These are phyloP conservation scores for Hydrochoerus hydrochaeris DNA, from an alignment of 2,113 vertebrate genomes.

Conservation along the genomic window DNA sequence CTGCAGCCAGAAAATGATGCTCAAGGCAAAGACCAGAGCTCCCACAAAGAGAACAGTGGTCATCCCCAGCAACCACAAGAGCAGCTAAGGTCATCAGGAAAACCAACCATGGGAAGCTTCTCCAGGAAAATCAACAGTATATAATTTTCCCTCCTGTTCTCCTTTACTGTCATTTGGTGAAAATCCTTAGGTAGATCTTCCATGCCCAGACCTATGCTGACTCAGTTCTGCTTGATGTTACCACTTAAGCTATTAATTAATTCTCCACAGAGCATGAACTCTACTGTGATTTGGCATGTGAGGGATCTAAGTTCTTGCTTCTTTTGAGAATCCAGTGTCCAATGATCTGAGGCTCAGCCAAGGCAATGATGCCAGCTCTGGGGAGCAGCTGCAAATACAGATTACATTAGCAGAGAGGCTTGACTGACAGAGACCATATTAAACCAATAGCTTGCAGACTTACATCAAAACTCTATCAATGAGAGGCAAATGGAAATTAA, in stretches of 20 bases:
- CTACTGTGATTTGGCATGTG: neutral
- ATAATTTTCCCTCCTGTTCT: neutral
- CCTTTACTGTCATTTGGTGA: neutral
- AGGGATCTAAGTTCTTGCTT: neutral
- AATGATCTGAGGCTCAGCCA: neutral
- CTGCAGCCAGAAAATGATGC: neutral
- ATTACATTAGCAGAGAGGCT: neutral
- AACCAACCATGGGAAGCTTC: neutral
- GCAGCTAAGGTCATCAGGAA: neutral
- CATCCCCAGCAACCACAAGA: neutral
- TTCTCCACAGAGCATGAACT: neutral
- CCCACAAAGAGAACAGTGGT: neutral
- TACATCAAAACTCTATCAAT: neutral
- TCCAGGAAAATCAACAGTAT: neutral
- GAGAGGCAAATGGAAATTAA: neutral
- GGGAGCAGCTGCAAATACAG: neutral
- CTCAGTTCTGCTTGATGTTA: neutral
- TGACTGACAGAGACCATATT: neutral
- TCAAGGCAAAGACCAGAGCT: neutral
- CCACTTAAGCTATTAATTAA: neutral
- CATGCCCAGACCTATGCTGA: neutral
- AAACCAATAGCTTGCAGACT: neutral
- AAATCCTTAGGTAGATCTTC: neutral
- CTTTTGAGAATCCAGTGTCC: neutral
- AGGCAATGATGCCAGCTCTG: neutral